Percentiles rank a stretch among this genome's conserved stretches.
Evolutionary conservation across 1,140 invertebrate species (phyloP).

Genomic region (Bombus superbus): DNA sequence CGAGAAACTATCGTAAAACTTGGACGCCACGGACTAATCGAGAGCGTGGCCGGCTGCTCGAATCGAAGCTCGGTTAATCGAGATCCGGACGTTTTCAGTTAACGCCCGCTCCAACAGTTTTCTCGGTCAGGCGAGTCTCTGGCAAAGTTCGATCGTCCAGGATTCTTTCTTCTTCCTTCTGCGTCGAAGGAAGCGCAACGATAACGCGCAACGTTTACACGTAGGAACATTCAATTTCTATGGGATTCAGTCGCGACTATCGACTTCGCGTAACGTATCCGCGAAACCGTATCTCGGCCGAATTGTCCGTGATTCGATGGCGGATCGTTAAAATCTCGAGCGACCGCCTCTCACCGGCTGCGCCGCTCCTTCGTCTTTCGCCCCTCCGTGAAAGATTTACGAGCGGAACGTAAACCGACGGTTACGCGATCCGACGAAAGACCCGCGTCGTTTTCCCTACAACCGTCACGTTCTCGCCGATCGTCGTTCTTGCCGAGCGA

Average conservation of each 20-base stretch:
- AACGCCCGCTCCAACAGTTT: neutral
- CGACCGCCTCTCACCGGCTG: slow-evolving; percentile 37
- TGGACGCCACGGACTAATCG: neutral
- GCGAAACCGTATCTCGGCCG: neutral
- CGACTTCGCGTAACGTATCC: neutral
- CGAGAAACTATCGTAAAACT: slow-evolving; percentile 27
- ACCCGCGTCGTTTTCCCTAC: slow-evolving; percentile 33
- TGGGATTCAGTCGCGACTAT: neutral
- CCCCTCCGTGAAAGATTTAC: slow-evolving; percentile 45
- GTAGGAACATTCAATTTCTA: neutral
- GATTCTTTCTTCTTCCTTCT: neutral
- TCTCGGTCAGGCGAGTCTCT: neutral
- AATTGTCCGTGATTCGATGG: slow-evolving; percentile 33
- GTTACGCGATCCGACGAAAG: slow-evolving; percentile 24
- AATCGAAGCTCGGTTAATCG: slow-evolving; percentile 15
- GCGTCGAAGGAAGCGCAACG: neutral
- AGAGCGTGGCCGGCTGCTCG: neutral
- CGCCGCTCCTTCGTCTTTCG: slow-evolving; percentile 39
- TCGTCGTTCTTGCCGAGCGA: neutral
- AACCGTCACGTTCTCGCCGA: neutral
- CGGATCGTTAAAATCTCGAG: slow-evolving; percentile 59
- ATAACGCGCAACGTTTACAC: neutral
- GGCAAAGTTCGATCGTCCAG: neutral
- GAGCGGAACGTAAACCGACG: slow-evolving; percentile 41
- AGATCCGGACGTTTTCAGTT: slow-evolving; percentile 3